phyloP scores from a whole-genome alignment of 2,113 vertebrate genomes.

The Petromus typicus region DNA sequence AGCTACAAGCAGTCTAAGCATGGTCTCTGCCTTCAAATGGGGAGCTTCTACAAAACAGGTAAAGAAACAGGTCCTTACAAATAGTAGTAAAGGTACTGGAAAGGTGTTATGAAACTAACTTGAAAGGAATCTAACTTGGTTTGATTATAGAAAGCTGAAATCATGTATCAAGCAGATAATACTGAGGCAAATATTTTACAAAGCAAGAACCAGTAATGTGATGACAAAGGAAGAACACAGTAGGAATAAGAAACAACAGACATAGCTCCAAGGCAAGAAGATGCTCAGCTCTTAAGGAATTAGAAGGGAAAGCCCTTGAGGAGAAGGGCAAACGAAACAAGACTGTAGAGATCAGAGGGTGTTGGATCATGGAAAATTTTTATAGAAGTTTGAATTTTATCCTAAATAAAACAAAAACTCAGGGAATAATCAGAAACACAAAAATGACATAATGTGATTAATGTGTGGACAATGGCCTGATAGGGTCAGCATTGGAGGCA shows the following conservation, averaged over 20 bases:
- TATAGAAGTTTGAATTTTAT: slow-evolving; percentile 1
- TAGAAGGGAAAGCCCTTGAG: not conserved
- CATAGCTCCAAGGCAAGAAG: not conserved
- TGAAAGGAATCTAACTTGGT: not conserved
- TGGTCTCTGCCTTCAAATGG: not conserved
- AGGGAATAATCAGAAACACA: not conserved
- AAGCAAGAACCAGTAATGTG: not conserved
- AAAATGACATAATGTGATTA: not conserved
- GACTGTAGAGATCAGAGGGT: not conserved
- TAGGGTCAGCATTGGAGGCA: not conserved
- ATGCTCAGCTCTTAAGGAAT: not conserved
- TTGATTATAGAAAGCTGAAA: not conserved
- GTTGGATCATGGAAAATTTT: not conserved
- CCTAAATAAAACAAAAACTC: not conserved
- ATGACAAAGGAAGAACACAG: not conserved
- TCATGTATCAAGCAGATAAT: not conserved
- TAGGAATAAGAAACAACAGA: not conserved
- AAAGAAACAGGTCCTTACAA: not conserved
- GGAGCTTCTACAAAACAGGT: not conserved
- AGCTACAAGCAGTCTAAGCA: not conserved
- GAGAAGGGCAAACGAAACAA: not conserved
- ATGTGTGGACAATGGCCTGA: not conserved
- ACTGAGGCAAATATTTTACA: not conserved
- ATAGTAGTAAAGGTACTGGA: not conserved
- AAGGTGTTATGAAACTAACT: not conserved